These are phyloP conservation scores for Drosophila rufa DNA, from an alignment of 1,140 invertebrate genomes.

Conservation along the genomic window DNA sequence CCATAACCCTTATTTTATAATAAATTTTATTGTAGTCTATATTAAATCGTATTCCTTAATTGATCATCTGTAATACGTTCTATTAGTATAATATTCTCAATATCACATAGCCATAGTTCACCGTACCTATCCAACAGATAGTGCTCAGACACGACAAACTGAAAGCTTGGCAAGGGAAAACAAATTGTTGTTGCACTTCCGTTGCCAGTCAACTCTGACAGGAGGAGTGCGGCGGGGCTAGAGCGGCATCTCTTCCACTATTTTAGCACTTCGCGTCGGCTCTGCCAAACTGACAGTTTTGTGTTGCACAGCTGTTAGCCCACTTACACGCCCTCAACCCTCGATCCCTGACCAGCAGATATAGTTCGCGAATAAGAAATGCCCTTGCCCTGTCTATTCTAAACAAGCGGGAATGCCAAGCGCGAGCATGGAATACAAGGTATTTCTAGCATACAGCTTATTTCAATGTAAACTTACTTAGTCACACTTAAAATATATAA, in stretches of 20 bases:
- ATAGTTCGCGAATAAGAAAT: constrained; percentile 46
- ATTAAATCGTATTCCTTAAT: neutral
- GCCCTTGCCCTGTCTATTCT: constrained; percentile 52
- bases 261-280: constrained; percentile 42
- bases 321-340: constrained; percentile 1
- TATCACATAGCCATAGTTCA: constrained; percentile 10
- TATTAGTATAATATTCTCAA: neutral
- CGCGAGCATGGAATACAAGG: neutral
- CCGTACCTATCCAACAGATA: constrained; percentile 37
- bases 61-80: too few species aligned
- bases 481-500: neutral
- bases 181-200: constrained; percentile 67
- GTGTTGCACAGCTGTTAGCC: constrained; percentile 67
- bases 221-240: constrained; percentile 24
- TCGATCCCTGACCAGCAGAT: constrained; percentile 34
- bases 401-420: constrained; percentile 6
- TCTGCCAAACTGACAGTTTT: constrained; percentile 68
- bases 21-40: too few species aligned
- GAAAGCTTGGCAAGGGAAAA: constrained; percentile 54
- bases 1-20: too few species aligned
- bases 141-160: constrained; percentile 35
- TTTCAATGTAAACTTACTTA: neutral
- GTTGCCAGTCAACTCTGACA: constrained; percentile 56
- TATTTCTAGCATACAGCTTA: neutral
- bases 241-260: constrained; percentile 54